Conservation (phyloP, 2,888 invertebrate species). For the Pristionchus maxplancki region DNA sequence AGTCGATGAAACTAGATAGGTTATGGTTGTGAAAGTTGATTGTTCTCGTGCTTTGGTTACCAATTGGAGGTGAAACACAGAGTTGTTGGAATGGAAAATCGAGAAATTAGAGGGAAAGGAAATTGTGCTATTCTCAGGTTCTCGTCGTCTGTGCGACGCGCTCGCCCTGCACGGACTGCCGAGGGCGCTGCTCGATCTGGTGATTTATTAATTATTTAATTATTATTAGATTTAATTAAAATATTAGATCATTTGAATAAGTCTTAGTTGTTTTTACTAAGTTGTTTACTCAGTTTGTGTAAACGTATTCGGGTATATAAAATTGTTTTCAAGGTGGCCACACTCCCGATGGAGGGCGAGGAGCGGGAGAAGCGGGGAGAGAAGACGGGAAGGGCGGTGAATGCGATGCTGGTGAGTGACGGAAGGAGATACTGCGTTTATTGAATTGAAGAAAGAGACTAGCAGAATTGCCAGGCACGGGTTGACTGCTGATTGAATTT, state of each 20-base stretch:
- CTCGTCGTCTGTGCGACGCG: slow-evolving; percentile 17
- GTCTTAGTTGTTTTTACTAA: too few species aligned
- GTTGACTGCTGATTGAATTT: background rate
- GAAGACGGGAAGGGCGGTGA: slow-evolving; percentile 26
- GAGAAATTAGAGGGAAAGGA: background rate
- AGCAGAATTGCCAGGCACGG: background rate
- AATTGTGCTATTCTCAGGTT: background rate
- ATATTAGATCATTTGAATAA: too few species aligned
- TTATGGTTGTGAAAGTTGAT: too few species aligned
- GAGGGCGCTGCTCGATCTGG: slow-evolving; percentile 48
- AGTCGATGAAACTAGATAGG: too few species aligned
- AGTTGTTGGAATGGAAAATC: too few species aligned
- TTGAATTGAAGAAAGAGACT: too few species aligned
- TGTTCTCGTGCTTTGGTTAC: too few species aligned
- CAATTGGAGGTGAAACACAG: too few species aligned
- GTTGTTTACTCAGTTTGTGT: too few species aligned
- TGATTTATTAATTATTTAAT: background rate
- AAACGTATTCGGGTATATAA: too few species aligned
- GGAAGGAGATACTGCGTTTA: background rate
- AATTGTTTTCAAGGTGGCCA: too few species aligned
- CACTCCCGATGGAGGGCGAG: slow-evolving; percentile 28
- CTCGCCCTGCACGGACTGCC: slow-evolving; percentile 33
- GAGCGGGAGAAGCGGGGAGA: slow-evolving; percentile 32
- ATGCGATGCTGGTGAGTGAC: slow-evolving; percentile 29
- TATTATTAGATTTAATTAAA: too few species aligned